Conservation (phyloP, 2,888 invertebrate genomes). For the Amitus sp. region DNA sequence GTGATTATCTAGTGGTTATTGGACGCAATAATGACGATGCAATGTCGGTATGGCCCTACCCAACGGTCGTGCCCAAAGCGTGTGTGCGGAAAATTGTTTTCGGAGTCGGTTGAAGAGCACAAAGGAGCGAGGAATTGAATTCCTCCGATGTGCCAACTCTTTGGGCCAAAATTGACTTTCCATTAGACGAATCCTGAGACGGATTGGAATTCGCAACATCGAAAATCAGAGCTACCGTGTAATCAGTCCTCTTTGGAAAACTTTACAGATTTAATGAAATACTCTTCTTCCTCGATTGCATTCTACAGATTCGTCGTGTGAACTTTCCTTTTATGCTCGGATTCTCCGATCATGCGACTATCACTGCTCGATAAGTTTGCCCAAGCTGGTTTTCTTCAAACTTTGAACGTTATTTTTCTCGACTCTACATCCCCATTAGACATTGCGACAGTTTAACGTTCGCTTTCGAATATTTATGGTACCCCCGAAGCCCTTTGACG, state of each 20-base stretch:
- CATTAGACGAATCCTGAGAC: neutral
- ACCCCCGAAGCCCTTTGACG: conserved; percentile 12
- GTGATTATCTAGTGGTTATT: too few species aligned
- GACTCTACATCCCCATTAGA: conserved; percentile 20
- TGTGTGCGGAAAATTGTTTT: neutral
- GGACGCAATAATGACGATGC: too few species aligned
- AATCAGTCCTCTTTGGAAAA: neutral
- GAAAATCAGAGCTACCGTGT: neutral
- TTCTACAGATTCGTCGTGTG: too few species aligned
- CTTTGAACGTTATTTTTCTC: neutral
- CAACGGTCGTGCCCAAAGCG: too few species aligned
- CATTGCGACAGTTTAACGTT: conserved; percentile 36
- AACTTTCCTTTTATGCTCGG: too few species aligned
- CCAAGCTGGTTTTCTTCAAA: neutral
- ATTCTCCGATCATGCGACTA: too few species aligned
- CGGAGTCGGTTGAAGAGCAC: neutral
- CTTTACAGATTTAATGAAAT: neutral
- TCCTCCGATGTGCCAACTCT: conserved; percentile 1
- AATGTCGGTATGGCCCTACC: too few species aligned
- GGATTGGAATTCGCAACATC: neutral
- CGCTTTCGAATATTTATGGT: conserved; percentile 40
- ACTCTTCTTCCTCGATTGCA: neutral
- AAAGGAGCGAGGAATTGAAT: conserved; percentile 7
- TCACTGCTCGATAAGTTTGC: too few species aligned
- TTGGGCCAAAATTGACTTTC: conserved; percentile 6